phyloP scores from a whole-genome alignment of 2,113 vertebrate species.

The Mystacornis crossleyi region DNA sequence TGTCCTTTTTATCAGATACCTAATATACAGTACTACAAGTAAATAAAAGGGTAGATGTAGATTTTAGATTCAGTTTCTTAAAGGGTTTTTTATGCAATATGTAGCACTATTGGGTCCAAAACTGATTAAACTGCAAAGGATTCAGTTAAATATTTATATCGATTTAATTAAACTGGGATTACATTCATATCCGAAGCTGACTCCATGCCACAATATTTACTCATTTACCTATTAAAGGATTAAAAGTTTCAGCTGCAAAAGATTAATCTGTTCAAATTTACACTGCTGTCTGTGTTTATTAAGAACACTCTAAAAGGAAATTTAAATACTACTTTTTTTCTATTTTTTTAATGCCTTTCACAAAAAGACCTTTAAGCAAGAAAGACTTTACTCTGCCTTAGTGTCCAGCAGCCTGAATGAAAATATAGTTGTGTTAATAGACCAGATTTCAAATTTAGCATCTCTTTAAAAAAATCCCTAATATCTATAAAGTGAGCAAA shows the following conservation, averaged over 20 bases:
- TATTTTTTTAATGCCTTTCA: neutral
- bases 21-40: neutral
- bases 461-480: neutral
- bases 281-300: neutral
- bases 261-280: neutral
- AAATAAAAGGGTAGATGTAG: neutral
- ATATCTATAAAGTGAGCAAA: constrained; percentile 31
- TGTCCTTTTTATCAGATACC: neutral
- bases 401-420: neutral
- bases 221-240: neutral
- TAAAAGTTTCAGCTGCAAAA: neutral
- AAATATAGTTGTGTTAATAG: neutral
- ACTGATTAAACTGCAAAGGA: neutral
- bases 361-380: neutral
- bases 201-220: neutral
- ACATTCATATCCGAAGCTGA: neutral
- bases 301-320: neutral
- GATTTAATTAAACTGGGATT: neutral
- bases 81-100: neutral
- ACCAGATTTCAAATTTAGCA: neutral
- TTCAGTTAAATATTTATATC: neutral
- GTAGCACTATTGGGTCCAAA: neutral
- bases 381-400: neutral
- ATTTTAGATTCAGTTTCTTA: neutral
- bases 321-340: neutral